Conservation (phyloP, 2,797 vertebrate genomes). For the Melanotaenia nigrans region DNA sequence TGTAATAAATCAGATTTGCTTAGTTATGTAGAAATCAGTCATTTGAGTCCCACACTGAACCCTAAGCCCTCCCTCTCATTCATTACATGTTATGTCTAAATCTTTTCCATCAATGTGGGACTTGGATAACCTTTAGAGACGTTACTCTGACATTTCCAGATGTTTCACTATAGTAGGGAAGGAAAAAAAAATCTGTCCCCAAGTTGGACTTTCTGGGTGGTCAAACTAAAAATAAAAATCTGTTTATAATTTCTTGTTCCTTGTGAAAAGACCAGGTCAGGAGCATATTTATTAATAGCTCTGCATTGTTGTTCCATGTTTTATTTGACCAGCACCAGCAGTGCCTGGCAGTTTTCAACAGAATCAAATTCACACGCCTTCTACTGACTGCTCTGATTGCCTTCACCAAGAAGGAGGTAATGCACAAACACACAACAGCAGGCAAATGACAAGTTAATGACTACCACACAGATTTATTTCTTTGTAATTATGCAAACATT, state of each 20-base stretch:
- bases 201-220: constrained; percentile 34
- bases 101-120: constrained; percentile 39
- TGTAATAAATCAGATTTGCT: background rate
- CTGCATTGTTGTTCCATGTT: constrained; percentile 33
- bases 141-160: constrained; percentile 35
- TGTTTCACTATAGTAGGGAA: constrained; percentile 16
- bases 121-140: constrained; percentile 35
- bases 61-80: background rate
- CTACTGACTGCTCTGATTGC: constrained; percentile 95
- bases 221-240: constrained; percentile 21
- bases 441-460: background rate
- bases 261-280: constrained; percentile 8
- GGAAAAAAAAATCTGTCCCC: constrained; percentile 3
- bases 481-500: background rate
- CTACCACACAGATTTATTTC: background rate
- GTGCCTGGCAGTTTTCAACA: constrained; percentile 95
- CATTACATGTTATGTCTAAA: constrained; percentile 9
- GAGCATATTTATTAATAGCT: constrained; percentile 26
- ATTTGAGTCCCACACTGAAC: constrained; percentile 3
- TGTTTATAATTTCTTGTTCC: constrained; percentile 1
- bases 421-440: constrained; percentile 1
- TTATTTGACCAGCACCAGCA: constrained; percentile 91
- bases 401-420: constrained; percentile 99
- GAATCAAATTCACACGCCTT: constrained; percentile 96
- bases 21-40: background rate